Evolutionary conservation across 2,113 vertebrate genomes (phyloP), one percentile per base, ranked within the genome.

Genomic region (Rhinoptilus africanus): DNA sequence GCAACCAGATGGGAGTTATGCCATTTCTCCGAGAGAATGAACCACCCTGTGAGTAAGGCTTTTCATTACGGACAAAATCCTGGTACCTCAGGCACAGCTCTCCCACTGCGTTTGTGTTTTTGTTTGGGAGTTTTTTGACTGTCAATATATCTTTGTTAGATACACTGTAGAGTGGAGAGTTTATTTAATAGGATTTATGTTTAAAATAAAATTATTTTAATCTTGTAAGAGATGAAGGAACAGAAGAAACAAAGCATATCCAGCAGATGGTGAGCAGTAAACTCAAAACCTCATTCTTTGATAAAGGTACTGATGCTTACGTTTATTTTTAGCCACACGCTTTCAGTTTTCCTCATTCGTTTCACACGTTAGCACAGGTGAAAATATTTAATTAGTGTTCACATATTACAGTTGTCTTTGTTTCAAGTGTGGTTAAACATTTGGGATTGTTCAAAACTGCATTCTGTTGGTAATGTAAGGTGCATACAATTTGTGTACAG

Each of bases 1-100:
- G 95, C 68, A 83, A 57, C 83, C 94, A 96, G 95, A 97, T 95
- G 94, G 86, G 79, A 93, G 72, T 71, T 71, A 27, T 24, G 67
- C 82, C 88, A 62, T 69, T 91, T 62, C 64, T 92, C 59, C 83
- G 45, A 8, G 37, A 32, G 88, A 73, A 56, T 4, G 12, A 76
- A 26, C 84, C 41, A 69, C 79, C 37, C 63, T 92, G 80, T n/a
- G 67, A 84, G 45, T 4, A 30, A 78, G 48, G 68, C 22, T 84
- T 91, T 92, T 59, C 60, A 43, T 91, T 75, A 94, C 59, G 80
- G 69, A 69, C 28, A 32, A 83, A 88, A 69, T 57, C 43, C 68
- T 88, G 56, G 47, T 78, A 74, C 57, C 24, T 39, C 69, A 51
- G 57, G 57, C 83, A 48, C 23, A 72, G 19, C 35, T 64, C 37